Evolutionary conservation across 2,888 invertebrate genomes (phyloP).

Genomic region (Microctonus aethiopoides): DNA sequence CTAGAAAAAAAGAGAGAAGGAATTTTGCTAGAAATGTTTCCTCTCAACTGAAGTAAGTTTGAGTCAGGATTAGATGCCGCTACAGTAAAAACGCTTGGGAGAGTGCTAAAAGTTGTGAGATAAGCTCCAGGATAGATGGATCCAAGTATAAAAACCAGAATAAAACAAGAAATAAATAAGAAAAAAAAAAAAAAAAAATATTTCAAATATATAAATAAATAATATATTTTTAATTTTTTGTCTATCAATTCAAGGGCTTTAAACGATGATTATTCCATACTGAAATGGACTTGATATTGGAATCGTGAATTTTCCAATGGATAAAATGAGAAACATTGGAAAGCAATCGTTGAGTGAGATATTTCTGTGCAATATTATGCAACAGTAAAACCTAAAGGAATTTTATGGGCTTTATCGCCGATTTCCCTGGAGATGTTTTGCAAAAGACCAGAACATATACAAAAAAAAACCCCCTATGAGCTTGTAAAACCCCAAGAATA

Average conservation of each 20-base stretch:
- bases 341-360: background rate
- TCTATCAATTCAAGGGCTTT: no score
- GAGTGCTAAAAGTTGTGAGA: background rate
- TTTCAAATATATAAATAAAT: no score
- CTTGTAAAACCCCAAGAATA: background rate
- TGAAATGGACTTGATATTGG: no score
- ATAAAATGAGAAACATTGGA: constrained; percentile 16
- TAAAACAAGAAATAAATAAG: background rate
- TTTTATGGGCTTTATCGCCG: constrained; percentile 22
- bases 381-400: constrained; percentile 7
- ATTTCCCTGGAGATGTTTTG: constrained; percentile 28
- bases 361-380: constrained; percentile 4
- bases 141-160: background rate
- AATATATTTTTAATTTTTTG: no score
- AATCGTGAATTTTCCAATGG: background rate
- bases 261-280: background rate
- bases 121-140: background rate
- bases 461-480: no score
- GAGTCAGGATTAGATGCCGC: background rate
- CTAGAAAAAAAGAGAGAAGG: background rate
- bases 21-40: background rate
- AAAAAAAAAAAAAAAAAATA: background rate
- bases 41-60: background rate
- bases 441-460: background rate
- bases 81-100: background rate